Percentiles rank a stretch among this genome's conserved stretches.
These are phyloP conservation scores for Drosophila cracens DNA, from an alignment of 2,888 invertebrate species.

Conservation along the genomic window DNA sequence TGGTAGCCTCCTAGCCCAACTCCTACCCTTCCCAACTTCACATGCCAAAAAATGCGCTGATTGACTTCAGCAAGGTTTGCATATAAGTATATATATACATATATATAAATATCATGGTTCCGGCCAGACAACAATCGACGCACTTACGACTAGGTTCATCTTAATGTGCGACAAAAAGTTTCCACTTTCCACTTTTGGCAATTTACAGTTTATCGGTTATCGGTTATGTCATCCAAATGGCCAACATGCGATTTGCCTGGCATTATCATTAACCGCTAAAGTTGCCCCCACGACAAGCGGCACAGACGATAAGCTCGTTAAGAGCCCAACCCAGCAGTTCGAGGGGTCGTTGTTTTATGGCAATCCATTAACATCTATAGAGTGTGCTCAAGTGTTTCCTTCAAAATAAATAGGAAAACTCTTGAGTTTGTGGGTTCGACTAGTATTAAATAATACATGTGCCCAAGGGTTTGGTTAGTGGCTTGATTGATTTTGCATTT, in stretches of 20 bases:
- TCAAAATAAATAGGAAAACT: not conserved
- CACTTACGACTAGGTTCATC: conserved; percentile 56
- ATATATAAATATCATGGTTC: conserved; percentile 11
- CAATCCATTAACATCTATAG: conserved; percentile 40
- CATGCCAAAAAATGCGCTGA: conserved; percentile 50
- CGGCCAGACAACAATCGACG: conserved; percentile 57
- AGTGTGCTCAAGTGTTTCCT: conserved; percentile 10
- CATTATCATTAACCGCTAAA: conserved; percentile 49
- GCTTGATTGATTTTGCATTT: not conserved
- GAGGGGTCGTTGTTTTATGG: conserved; percentile 4
- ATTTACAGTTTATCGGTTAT: conserved; percentile 80
- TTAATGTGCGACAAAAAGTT: conserved; percentile 74
- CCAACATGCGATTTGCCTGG: conserved; percentile 66
- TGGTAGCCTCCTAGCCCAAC: conserved; percentile 7
- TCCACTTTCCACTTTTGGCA: conserved; percentile 58
- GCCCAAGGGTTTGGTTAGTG: not conserved
- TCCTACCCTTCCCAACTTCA: conserved; percentile 27
- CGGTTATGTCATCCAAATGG: conserved; percentile 80
- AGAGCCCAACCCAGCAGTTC: conserved; percentile 15
- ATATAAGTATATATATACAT: conserved; percentile 24
- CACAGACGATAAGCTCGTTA: conserved; percentile 37
- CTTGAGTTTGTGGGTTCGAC: not conserved
- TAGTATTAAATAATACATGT: not conserved
- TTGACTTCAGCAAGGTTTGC: conserved; percentile 63
- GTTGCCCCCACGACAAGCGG: conserved; percentile 15